phyloP scores from a whole-genome alignment of 2,113 vertebrate genomes.

The Xiphophorus hellerii region DNA sequence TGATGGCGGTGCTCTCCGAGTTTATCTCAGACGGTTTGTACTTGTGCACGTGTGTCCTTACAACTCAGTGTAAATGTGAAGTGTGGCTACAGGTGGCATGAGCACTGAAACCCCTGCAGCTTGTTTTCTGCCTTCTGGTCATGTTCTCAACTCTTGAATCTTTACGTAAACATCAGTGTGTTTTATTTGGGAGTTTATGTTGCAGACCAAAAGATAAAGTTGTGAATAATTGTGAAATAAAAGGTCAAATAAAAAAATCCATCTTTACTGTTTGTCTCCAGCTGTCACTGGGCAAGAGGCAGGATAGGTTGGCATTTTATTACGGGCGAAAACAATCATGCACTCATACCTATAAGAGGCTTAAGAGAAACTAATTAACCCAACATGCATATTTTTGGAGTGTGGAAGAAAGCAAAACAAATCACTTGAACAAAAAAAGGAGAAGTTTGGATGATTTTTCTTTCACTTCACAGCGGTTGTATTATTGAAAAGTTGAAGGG shows the following conservation, averaged over 20 bases:
- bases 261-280: not conserved
- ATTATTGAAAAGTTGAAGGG: not conserved
- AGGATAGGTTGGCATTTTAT: not conserved
- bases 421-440: not conserved
- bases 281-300: too few species aligned
- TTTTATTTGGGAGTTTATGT: not conserved
- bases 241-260: not conserved
- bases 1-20: slow-evolving; percentile 4
- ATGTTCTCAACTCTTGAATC: not conserved
- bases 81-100: slow-evolving; percentile 8
- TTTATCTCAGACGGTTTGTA: not conserved
- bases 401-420: not conserved
- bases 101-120: not conserved
- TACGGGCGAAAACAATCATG: not conserved
- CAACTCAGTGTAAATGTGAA: not conserved
- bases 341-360: not conserved
- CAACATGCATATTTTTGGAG: not conserved
- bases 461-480: not conserved
- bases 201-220: too few species aligned
- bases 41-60: slow-evolving; percentile 2
- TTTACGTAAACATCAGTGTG: not conserved
- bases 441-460: not conserved
- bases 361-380: not conserved
- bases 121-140: not conserved
- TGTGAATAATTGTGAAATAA: too few species aligned